Evolutionary conservation across 1,140 invertebrate genomes (phyloP), one percentile per base, ranked within the genome.

Genomic region (Argopecten irradians): DNA sequence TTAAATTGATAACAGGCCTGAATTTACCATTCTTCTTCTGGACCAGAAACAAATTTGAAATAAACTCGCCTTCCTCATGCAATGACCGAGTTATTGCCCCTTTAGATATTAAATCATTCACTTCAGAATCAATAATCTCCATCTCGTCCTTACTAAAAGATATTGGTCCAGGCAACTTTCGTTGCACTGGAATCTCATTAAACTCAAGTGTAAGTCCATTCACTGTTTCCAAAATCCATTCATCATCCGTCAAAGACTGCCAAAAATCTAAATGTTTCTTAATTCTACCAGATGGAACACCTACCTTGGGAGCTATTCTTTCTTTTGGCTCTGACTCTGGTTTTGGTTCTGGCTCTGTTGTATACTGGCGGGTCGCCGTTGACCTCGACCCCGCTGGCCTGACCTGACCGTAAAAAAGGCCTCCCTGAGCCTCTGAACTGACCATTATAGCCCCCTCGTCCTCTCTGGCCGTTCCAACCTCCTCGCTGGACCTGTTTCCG

Each of bases 1-100:
- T 89, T n/a, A 87, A 35, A 33, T 89, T 86, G n/a, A 89, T 71
- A 34, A 89, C 84, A 28, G 85, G 88, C 19, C 88, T 86, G 2
- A 87, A 22, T 19, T 82, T 34, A 13, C 85, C 82, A 33, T 89
- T 86, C 36, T 87, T 89, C 36, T 89, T 87, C 14, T 85, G 85
- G 19, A 32, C 43, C 36, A 86, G 33, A 39, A 87, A 87, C 0
- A 87, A 28, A 36, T 46, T 28, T 28, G 82, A 87, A 13, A 86
- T 9, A 86, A 89, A 86, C 33, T 41, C 34, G 13, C 5, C 71
- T 9, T 83, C 22, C 32, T 35, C 22, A 33, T 1, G 5, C 39
- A 83, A 22, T 14, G 43, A 82, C 36, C 43, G 28, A 84, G 43
- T 82, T 84, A 87, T 43, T 33, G 86, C 55, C n/a, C 39, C 36